Percentiles rank a stretch among this genome's conserved stretches.
phyloP scores from a whole-genome alignment of 2,113 vertebrate genomes.

The Prinia subflava region DNA sequence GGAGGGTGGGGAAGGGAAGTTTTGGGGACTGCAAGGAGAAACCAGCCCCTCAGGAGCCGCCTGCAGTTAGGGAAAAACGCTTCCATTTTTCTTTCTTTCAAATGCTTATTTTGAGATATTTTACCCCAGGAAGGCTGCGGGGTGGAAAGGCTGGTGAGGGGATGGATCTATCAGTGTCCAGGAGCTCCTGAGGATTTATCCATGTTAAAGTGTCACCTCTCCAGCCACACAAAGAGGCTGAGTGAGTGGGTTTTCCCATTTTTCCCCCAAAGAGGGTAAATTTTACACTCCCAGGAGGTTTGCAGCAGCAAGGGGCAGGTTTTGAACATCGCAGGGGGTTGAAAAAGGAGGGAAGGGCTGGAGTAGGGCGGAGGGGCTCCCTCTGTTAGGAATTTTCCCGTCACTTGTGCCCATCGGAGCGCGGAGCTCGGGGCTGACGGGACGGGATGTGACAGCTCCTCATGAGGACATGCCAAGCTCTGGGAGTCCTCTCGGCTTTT shows the following conservation, averaged over 20 bases:
- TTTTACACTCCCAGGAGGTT: background rate
- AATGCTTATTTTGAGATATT: fast-evolving
- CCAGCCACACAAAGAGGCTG: background rate
- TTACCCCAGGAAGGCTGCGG: background rate
- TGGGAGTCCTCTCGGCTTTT: background rate
- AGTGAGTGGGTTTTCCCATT: background rate
- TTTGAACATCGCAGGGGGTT: fast-evolving
- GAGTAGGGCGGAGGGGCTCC: background rate
- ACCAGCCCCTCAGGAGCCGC: background rate
- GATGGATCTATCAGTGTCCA: fast-evolving
- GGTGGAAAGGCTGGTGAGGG: background rate
- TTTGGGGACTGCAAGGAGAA: background rate
- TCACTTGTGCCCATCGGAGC: background rate
- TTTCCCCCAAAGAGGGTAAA: background rate
- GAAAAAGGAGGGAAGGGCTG: background rate
- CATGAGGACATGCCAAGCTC: background rate
- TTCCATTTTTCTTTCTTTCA: fast-evolving
- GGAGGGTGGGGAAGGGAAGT: background rate
- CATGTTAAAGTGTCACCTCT: fast-evolving
- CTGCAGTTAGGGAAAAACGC: background rate
- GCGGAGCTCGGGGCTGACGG: background rate
- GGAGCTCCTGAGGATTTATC: background rate
- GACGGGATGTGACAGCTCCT: background rate
- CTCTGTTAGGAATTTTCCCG: background rate
- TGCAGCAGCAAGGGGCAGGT: background rate